These are phyloP conservation scores for Enteromius viviparus DNA, from an alignment of 2,797 vertebrate species.

Conservation along the genomic window DNA sequence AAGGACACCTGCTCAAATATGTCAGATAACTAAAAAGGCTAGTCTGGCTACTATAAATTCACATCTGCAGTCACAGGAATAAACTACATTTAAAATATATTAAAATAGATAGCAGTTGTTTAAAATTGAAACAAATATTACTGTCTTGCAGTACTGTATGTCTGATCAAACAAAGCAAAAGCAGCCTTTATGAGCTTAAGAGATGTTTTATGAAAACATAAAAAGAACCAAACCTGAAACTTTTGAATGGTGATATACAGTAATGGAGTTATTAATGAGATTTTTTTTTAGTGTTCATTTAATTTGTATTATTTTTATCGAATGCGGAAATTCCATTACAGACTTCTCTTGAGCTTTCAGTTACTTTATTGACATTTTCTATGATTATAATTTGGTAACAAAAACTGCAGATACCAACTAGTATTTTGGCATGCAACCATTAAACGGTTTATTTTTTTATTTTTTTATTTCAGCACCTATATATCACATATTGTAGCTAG, in stretches of 20 bases:
- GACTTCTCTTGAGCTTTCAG: not conserved
- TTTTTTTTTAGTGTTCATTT: not conserved
- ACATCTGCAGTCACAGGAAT: not conserved
- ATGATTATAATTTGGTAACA: not conserved
- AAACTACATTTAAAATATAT: not conserved
- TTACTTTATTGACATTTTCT: not conserved
- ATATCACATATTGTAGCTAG: conserved; percentile 1
- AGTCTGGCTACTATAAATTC: not conserved
- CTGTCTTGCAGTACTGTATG: not conserved
- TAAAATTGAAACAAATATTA: not conserved
- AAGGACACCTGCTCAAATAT: not conserved
- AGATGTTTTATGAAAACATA: not conserved
- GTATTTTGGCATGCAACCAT: not conserved
- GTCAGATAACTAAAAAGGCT: too few species aligned
- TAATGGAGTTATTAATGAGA: not conserved
- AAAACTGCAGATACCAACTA: not conserved
- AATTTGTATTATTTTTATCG: not conserved
- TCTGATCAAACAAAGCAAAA: not conserved
- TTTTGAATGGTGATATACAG: not conserved
- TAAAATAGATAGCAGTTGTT: not conserved
- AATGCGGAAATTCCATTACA: not conserved
- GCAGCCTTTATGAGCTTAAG: not conserved
- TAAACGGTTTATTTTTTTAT: too few species aligned
- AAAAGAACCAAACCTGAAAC: not conserved
- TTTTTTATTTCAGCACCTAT: conserved; percentile 18